Evolutionary conservation across 2,113 vertebrate genomes (phyloP).

Genomic region (Proteles cristata): DNA sequence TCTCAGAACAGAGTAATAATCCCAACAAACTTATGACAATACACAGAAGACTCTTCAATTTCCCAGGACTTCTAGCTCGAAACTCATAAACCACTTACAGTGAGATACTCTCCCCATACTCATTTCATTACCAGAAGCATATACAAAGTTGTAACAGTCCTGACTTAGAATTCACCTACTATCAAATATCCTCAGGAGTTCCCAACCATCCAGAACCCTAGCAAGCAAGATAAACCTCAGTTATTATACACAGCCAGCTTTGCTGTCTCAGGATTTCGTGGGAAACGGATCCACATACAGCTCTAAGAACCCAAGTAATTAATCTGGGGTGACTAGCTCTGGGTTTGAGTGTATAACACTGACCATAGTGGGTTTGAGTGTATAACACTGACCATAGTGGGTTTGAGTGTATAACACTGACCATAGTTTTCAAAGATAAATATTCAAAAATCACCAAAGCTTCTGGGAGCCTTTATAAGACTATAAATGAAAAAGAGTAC

Average conservation of each 20-base stretch:
- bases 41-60: background rate
- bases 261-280: slow-evolving; percentile 8
- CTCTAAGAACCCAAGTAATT: slow-evolving; percentile 49
- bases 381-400: background rate
- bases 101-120: background rate
- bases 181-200: background rate
- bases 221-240: background rate
- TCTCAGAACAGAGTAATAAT: slow-evolving; percentile 38
- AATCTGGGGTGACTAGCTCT: background rate
- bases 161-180: background rate
- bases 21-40: slow-evolving; percentile 44
- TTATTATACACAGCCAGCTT: background rate
- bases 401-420: background rate
- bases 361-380: no score
- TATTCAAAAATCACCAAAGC: slow-evolving; percentile 50
- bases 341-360: background rate
- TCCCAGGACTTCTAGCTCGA: slow-evolving; percentile 14
- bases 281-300: background rate
- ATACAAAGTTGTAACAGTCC: background rate
- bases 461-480: slow-evolving; percentile 45
- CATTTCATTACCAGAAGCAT: slow-evolving; percentile 1
- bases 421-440: slow-evolving; percentile 41
- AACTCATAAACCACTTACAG: background rate
- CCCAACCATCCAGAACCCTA: slow-evolving; percentile 43
- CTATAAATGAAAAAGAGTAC: slow-evolving; percentile 48